Percentiles rank a stretch among this genome's conserved stretches.
Conservation (phyloP, 2,113 vertebrate species). For the Maylandia zebra region DNA sequence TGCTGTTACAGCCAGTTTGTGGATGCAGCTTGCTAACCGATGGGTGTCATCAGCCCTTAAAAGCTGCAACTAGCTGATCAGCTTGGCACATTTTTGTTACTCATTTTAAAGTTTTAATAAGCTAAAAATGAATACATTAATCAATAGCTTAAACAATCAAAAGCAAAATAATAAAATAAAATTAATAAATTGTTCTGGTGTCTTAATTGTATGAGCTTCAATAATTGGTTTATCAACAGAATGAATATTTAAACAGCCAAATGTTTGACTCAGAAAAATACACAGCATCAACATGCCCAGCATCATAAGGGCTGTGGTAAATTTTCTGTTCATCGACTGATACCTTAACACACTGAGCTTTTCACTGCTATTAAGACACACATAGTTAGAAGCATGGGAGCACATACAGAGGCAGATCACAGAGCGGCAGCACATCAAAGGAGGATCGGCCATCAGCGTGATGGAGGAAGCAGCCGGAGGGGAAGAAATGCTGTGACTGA, state of each 20-base stretch:
- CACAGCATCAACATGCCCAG: not conserved
- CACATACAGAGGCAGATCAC: not conserved
- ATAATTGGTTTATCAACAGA: not conserved
- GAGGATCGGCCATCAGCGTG: not conserved
- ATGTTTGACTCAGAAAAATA: not conserved
- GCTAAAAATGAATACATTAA: not conserved
- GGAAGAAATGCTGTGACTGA: conserved; percentile 34
- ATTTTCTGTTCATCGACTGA: not conserved
- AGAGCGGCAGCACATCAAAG: conserved; percentile 31
- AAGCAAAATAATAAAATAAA: not conserved
- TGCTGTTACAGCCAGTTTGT: not conserved
- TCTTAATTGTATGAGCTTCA: not conserved
- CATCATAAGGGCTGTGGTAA: not conserved
- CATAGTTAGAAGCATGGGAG: not conserved
- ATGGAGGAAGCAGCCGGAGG: conserved; percentile 39
- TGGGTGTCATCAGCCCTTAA: not conserved
- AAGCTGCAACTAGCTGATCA: not conserved
- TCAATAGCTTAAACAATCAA: not conserved
- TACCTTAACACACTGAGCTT: not conserved
- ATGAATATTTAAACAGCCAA: not conserved
- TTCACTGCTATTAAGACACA: not conserved
- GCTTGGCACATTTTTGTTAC: not conserved
- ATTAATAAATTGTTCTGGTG: not conserved
- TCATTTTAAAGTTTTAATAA: not conserved
- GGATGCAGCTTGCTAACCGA: not conserved